Evolutionary conservation across 1,140 invertebrate genomes (phyloP), one percentile per base, ranked within the genome.

Genomic region (Apis laboriosa): DNA sequence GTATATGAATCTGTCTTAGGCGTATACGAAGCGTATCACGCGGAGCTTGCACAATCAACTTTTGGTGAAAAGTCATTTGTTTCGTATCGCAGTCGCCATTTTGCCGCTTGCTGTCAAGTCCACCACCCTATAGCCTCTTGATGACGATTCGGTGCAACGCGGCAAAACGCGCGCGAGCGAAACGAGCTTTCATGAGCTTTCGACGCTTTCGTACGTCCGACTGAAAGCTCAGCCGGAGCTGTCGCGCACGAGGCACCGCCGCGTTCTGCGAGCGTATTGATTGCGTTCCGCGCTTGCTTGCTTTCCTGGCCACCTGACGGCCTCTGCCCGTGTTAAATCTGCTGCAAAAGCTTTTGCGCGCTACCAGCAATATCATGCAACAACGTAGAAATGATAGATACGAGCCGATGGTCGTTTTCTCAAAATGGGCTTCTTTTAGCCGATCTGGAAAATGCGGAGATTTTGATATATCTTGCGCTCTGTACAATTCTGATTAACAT

Each of bases 251-350:
- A 83, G 56, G 56, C 80, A 75, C 80, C 58, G 58, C 73, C 86
- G 78, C 84, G 84, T 89, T 83, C 75, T 75, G 90, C 90, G 88
- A 89, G 86, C 91, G 89, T 93, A 93, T 93, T 93, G 92, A 93
- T 93, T 92, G 86, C 88, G 85, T 84, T 63, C 73, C 72, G 80
- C 76, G 87, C 84, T 90, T 86, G 87, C 86, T 55, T 51, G 82
- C 86, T 78, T 49, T 83, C 74, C 87, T 86, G 86, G 90, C 90
- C 90, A 88, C 71, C 90, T 91, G 71, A 87, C 90, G 90, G 90
- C 63, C 81, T 76, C 21, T 9, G 28, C 1, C n/a, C 51, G 67
- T 78, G 53, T 76, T 73, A 81, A 24, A 67, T 74, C 53, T 19
- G 17, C 61, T 61, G 55, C 55, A 56, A 77, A 68, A 78, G 80